phyloP scores from a whole-genome alignment of 2,888 invertebrate species.

The Eumacrocentrus americanus region DNA sequence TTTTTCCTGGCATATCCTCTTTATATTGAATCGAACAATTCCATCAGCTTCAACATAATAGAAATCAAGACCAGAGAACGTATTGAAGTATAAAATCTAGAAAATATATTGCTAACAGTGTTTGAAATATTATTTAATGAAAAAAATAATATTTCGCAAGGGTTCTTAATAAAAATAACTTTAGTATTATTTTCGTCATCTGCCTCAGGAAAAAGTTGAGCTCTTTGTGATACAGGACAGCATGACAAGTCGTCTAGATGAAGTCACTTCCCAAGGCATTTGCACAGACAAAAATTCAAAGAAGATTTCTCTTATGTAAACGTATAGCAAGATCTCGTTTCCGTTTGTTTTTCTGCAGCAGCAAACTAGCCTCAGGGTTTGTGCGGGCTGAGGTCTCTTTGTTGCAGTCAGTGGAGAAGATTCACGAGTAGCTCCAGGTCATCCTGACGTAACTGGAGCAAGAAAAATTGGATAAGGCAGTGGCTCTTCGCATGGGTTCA shows the following conservation, averaged over 20 bases:
- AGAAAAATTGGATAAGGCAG: background rate
- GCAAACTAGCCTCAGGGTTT: background rate
- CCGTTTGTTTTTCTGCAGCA: background rate
- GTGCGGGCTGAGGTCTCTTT: background rate
- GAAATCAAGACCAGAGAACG: too few species aligned
- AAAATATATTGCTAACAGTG: too few species aligned
- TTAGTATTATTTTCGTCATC: too few species aligned
- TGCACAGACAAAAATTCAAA: background rate
- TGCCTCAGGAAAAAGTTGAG: background rate
- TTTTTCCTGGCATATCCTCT: background rate
- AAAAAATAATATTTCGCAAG: too few species aligned
- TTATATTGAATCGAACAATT: too few species aligned
- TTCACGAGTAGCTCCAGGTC: background rate
- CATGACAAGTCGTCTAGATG: background rate
- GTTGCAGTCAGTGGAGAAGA: background rate
- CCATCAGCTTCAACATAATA: too few species aligned
- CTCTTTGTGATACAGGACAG: background rate
- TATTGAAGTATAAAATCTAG: too few species aligned
- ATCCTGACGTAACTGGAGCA: constrained; percentile 10
- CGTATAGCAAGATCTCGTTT: background rate
- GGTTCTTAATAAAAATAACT: too few species aligned
- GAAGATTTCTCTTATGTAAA: background rate
- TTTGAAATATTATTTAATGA: too few species aligned
- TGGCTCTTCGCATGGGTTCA: background rate
- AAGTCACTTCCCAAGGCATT: background rate